Evolutionary conservation across 1,140 invertebrate genomes (phyloP).

Genomic region (Ceratina calcarata): DNA sequence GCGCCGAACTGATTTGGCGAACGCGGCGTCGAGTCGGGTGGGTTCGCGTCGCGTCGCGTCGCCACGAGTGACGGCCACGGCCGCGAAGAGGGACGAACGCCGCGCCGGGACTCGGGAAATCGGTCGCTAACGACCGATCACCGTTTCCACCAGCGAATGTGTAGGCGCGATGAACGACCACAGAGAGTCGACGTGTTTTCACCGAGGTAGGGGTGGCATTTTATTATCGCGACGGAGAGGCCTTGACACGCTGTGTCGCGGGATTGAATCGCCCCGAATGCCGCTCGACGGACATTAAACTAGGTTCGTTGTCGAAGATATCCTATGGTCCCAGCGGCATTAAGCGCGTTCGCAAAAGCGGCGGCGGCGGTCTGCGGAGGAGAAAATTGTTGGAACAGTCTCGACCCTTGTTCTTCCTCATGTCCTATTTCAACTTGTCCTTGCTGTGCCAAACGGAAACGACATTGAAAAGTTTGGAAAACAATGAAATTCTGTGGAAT

Average conservation of each 20-base stretch:
- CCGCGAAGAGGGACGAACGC: background rate
- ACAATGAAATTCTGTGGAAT: no score
- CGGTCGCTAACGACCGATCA: background rate
- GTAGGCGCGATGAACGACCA: no score
- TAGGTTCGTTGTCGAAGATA: background rate
- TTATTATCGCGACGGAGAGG: background rate
- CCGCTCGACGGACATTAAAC: background rate
- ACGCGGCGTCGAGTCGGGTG: slow-evolving; percentile 4
- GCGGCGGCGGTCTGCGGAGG: no score
- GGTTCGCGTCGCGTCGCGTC: no score
- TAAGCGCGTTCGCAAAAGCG: background rate
- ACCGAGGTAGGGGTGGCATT: background rate
- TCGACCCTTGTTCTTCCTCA: background rate
- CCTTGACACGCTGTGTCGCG: background rate
- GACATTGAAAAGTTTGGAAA: no score
- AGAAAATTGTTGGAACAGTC: background rate
- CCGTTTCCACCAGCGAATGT: background rate
- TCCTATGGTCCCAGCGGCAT: background rate
- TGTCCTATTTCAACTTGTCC: no score
- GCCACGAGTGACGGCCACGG: no score
- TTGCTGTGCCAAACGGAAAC: no score
- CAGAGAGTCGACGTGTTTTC: no score
- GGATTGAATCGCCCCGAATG: background rate
- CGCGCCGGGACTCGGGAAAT: background rate
- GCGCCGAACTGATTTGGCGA: slow-evolving; percentile 25